Conservation (phyloP, 2,888 invertebrate species). For the Gari tellinella region DNA sequence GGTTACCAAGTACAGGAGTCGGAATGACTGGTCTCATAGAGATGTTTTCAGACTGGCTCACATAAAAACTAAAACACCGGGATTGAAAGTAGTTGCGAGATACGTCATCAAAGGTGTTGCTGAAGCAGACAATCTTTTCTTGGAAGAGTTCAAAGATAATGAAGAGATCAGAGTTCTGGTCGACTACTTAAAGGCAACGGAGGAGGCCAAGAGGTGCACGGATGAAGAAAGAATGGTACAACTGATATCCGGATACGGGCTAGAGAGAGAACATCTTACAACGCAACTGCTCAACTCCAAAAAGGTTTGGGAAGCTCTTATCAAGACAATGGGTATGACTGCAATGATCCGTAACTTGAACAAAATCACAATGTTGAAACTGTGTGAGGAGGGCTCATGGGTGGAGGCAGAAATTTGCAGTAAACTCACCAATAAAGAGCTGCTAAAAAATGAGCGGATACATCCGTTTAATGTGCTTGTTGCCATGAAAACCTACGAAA, state of each 20-base stretch:
- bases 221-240: constrained; percentile 66
- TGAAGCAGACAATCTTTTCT: constrained; percentile 59
- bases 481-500: constrained; percentile 79
- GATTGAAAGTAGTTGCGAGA: constrained; percentile 60
- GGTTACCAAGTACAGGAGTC: constrained; percentile 87
- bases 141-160: constrained; percentile 36
- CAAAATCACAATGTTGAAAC: constrained; percentile 61
- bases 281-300: constrained; percentile 88
- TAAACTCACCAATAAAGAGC: constrained; percentile 70
- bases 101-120: constrained; percentile 71
- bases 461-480: constrained; percentile 83
- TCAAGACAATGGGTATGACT: constrained; percentile 83
- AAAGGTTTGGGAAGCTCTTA: constrained; percentile 86
- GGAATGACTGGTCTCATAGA: constrained; percentile 90
- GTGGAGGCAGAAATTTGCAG: constrained; percentile 61
- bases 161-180: constrained; percentile 54
- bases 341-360: constrained; percentile 84
- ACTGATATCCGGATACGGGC: constrained; percentile 84
- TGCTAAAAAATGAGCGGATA: constrained; percentile 74
- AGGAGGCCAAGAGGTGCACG: constrained; percentile 71
- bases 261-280: constrained; percentile 89
- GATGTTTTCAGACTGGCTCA: constrained; percentile 87
- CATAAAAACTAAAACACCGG: constrained; percentile 61
- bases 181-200: constrained; percentile 75
- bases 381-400: constrained; percentile 54